Conservation (phyloP, 2,888 invertebrate species). For the Ferrisia virgata region DNA sequence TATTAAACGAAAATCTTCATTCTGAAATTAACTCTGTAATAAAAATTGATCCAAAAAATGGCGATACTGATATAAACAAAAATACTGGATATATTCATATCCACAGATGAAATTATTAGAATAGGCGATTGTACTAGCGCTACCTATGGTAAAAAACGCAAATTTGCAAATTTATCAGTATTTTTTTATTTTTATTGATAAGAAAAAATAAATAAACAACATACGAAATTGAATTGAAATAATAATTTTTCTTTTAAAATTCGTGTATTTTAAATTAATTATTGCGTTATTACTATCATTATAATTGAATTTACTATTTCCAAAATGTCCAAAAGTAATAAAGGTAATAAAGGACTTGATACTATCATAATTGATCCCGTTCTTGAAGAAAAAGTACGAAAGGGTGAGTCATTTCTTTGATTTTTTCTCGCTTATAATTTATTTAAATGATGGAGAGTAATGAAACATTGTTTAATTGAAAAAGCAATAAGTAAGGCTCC, state of each 20-base stretch:
- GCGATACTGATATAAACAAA: background rate
- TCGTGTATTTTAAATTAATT: background rate
- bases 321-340: background rate
- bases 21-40: too few species aligned
- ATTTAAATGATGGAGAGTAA: background rate
- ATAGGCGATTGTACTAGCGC: background rate
- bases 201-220: background rate
- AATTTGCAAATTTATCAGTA: too few species aligned
- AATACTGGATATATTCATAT: background rate
- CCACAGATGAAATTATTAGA: background rate
- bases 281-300: background rate
- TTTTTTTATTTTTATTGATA: background rate
- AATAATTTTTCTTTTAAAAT: background rate
- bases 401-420: background rate
- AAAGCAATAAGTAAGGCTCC: background rate
- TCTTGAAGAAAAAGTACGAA: slow-evolving; percentile 38
- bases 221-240: background rate
- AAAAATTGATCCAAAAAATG: too few species aligned
- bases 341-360: background rate
- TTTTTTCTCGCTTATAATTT: background rate
- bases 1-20: too few species aligned
- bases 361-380: slow-evolving; percentile 24
- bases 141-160: background rate
- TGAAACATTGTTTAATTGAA: background rate
- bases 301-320: background rate